phyloP scores from a whole-genome alignment of 2,888 invertebrate genomes.

The Blastobasis lacticolella region DNA sequence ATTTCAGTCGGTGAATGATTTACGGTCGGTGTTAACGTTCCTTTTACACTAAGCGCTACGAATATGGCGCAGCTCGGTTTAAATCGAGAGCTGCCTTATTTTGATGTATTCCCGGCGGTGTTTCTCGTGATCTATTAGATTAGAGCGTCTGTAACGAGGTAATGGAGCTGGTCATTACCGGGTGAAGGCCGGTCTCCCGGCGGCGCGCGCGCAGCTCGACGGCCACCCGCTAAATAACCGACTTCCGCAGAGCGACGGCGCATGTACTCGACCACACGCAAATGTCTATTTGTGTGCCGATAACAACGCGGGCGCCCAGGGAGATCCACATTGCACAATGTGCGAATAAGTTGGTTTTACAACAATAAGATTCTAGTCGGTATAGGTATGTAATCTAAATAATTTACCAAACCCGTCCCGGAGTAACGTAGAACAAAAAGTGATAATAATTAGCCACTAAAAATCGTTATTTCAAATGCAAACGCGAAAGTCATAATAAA shows the following conservation, averaged over 20 bases:
- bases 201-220: slow-evolving; percentile 13
- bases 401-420: too few relatives aligned
- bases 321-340: too few relatives aligned
- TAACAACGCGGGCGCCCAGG: too few relatives aligned
- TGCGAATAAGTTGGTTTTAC: too few relatives aligned
- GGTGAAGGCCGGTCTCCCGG: slow-evolving; percentile 36
- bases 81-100: background rate
- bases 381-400: too few relatives aligned
- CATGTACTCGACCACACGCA: slow-evolving; percentile 40
- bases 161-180: slow-evolving; percentile 25
- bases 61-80: background rate
- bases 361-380: too few relatives aligned
- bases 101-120: too few relatives aligned
- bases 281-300: slow-evolving; percentile 17
- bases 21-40: slow-evolving; percentile 28
- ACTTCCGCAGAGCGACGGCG: slow-evolving; percentile 40
- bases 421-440: too few relatives aligned
- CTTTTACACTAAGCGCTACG: slow-evolving; percentile 2
- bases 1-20: slow-evolving; percentile 37
- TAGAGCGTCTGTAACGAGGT: slow-evolving; percentile 33
- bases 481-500: too few relatives aligned
- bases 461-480: too few relatives aligned
- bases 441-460: too few relatives aligned
- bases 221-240: slow-evolving; percentile 42
- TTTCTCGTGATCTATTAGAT: background rate